These are phyloP conservation scores for Perccottus glenii DNA, from an alignment of 2,113 vertebrate species.

Conservation along the genomic window DNA sequence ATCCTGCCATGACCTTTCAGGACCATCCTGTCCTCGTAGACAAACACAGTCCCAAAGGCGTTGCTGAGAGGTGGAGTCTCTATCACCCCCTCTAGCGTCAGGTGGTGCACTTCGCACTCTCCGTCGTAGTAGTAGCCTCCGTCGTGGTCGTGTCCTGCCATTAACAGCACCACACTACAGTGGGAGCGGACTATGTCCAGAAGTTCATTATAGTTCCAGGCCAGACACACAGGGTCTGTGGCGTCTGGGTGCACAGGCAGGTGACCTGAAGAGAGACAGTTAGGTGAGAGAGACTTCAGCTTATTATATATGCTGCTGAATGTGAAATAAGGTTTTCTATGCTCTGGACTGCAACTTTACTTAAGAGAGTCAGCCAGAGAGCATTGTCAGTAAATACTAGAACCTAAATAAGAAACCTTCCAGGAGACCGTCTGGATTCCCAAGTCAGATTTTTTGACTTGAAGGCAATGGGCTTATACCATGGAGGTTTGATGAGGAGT, in stretches of 20 bases:
- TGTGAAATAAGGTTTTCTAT: too few species aligned
- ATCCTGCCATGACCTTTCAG: slow-evolving; percentile 88
- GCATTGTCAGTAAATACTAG: too few species aligned
- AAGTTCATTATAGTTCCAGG: slow-evolving; percentile 88
- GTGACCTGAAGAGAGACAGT: slow-evolving; percentile 84
- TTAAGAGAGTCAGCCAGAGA: too few species aligned
- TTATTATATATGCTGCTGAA: too few species aligned
- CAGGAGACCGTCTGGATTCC: too few species aligned
- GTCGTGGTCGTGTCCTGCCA: slow-evolving; percentile 90
- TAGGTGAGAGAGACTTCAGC: too few species aligned
- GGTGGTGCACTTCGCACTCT: slow-evolving; percentile 83
- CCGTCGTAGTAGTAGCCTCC: slow-evolving; percentile 85
- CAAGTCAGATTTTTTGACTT: too few species aligned
- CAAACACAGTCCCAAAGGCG: slow-evolving; percentile 86
- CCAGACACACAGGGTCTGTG: slow-evolving; percentile 80
- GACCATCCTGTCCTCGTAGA: slow-evolving; percentile 88
- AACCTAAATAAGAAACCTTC: too few species aligned
- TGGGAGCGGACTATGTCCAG: slow-evolving; percentile 83
- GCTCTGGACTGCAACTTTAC: too few species aligned
- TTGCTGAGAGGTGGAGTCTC: slow-evolving; percentile 86
- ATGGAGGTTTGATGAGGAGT: too few species aligned
- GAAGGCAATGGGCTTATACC: too few species aligned
- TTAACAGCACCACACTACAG: slow-evolving; percentile 85
- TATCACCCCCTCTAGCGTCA: slow-evolving; percentile 89
- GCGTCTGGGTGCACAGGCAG: slow-evolving; percentile 86